These are phyloP conservation scores for Cartodere bifasciata DNA, from an alignment of 2,888 invertebrate species.

Conservation along the genomic window DNA sequence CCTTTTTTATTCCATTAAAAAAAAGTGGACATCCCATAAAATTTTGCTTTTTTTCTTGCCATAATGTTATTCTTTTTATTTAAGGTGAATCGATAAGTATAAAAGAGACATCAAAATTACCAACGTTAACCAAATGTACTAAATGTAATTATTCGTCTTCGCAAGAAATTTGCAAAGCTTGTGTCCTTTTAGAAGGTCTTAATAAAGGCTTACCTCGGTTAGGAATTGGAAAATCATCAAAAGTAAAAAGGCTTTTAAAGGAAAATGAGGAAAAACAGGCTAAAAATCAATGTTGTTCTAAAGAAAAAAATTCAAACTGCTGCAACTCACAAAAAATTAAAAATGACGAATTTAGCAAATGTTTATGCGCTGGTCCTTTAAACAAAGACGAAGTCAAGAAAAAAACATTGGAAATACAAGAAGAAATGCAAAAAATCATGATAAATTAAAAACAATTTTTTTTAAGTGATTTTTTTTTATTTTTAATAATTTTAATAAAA, in stretches of 20 bases:
- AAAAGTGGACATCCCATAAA: too few relatives aligned
- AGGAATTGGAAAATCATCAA: conserved; percentile 83
- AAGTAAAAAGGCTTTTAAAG: conserved; percentile 53
- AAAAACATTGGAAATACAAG: too few relatives aligned
- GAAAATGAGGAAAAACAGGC: conserved; percentile 35
- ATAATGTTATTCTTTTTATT: conserved; percentile 20
- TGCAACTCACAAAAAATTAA: too few relatives aligned
- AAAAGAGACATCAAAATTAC: conserved; percentile 70
- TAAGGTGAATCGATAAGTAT: conserved; percentile 74
- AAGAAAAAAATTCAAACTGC: conserved; percentile 9
- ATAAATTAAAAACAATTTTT: too few relatives aligned
- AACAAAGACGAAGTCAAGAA: too few relatives aligned
- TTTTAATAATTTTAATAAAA: too few relatives aligned
- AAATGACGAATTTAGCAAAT: too few relatives aligned
- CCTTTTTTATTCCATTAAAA: too few relatives aligned
- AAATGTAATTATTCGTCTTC: conserved; percentile 87
- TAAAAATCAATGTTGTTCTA: conserved; percentile 8
- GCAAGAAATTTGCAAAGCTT: conserved; percentile 92
- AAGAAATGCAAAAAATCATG: too few relatives aligned
- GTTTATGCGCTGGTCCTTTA: too few relatives aligned
- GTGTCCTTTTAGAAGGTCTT: conserved; percentile 86
- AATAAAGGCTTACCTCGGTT: conserved; percentile 85
- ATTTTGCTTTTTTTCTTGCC: too few relatives aligned
- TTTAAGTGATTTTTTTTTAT: too few relatives aligned
- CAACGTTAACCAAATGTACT: conserved; percentile 64